Base-by-base conservation (phyloP, 2,113 vertebrate genomes). In the Pluvianellus socialis region DNA sequence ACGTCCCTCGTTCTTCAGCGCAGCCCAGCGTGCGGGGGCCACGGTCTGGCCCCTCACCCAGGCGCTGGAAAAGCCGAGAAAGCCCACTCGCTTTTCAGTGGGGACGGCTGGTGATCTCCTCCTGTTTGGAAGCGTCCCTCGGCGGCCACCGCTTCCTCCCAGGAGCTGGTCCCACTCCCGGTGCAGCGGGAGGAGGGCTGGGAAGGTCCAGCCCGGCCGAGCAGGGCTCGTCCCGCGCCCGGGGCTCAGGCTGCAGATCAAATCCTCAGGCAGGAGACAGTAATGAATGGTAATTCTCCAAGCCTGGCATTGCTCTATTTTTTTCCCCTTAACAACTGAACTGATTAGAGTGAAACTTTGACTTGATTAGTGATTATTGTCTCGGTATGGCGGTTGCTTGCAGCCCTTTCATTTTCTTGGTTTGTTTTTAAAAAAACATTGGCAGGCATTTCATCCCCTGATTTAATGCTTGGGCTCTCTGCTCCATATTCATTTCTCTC, bases 311-410 rank as follows among this genome's bases (percentile, higher is more conserved):
- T 24, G 91, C 95, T 97, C 95, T 88, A 6, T 52, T 45, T 63
- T 92, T 97, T 88, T 67, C 63, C 40, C 88, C 89, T 67, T 86
- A 97, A 98, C 96, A 98, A 96, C 97, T 95, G 97, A 98, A 97
- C 96, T 98, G 98, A 98, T 98, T 96, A 97, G 97, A 96, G 94
- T 61, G 95, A 96, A 97, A 96, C 96, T 98, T 98, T 50, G 91
- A 94, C 97, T 97, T 98, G 98, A 98, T 98, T 97, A 98, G 98
- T 49, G 91, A 96, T 97, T 90, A 96, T 97, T 97, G 97, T 98
- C 76, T 66, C 33, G 0, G 62, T 23, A 28, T 91, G 97, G 97
- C n/a, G 79, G 95, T 63, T 92, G 92, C 88, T 84, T 44, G 59
- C 73, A 97, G 97, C 97, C 97, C 92, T 88, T 91, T 98, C 97